Evolutionary conservation across 2,888 invertebrate genomes (phyloP).

Genomic region (Ophion costatus): DNA sequence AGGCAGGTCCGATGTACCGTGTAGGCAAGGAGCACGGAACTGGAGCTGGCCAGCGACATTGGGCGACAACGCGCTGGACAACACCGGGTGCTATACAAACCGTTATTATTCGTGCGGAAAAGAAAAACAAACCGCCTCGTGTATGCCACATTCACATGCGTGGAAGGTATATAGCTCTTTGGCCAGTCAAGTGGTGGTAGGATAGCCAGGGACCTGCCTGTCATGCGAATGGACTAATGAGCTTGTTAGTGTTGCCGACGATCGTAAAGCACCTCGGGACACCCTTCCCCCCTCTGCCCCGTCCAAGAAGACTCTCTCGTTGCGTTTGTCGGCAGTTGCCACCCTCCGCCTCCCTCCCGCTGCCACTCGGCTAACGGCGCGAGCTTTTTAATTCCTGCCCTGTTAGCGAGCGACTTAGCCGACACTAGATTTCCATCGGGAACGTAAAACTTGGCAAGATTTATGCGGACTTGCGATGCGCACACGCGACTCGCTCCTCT

Average conservation of each 20-base stretch:
- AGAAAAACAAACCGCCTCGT: slow-evolving; percentile 48
- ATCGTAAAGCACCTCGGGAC: slow-evolving; percentile 67
- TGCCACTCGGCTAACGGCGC: slow-evolving; percentile 32
- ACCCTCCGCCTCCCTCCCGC: slow-evolving; percentile 4
- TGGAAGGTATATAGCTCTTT: not conserved
- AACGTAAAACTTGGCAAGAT: slow-evolving; percentile 22
- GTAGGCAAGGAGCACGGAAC: slow-evolving; percentile 47
- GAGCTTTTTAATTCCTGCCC: slow-evolving; percentile 45
- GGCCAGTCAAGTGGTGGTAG: slow-evolving; percentile 32
- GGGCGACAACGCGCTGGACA: slow-evolving; percentile 51
- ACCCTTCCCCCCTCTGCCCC: slow-evolving; percentile 50
- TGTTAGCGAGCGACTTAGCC: slow-evolving; percentile 42
- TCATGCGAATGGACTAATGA: slow-evolving; percentile 79
- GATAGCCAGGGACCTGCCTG: slow-evolving; percentile 65
- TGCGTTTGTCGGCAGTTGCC: slow-evolving; percentile 43
- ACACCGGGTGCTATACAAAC: slow-evolving; percentile 59
- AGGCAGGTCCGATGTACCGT: slow-evolving; percentile 6
- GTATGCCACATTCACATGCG: too few relatives aligned
- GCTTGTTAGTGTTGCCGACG: slow-evolving; percentile 76
- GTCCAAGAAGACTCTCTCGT: slow-evolving; percentile 31
- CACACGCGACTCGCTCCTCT: slow-evolving; percentile 4
- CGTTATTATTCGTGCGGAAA: slow-evolving; percentile 69
- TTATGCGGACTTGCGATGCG: not conserved
- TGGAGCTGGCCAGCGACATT: slow-evolving; percentile 63
- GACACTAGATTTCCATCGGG: slow-evolving; percentile 27